These are phyloP conservation scores for Dermolepida albohirtum DNA, from an alignment of 2,888 invertebrate species.

Conservation along the genomic window DNA sequence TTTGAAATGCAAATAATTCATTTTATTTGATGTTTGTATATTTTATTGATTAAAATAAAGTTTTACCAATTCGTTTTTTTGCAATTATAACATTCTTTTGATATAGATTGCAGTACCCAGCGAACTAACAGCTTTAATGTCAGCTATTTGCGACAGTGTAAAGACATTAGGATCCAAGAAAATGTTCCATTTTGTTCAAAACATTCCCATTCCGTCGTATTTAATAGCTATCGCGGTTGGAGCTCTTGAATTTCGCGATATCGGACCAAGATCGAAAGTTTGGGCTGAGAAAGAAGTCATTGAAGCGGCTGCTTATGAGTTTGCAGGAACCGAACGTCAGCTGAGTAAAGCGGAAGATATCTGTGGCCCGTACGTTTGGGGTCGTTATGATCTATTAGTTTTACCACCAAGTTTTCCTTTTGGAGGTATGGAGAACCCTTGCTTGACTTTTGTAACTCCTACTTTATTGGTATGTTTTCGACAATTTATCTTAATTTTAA, in stretches of 20 bases:
- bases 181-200: constrained; percentile 75
- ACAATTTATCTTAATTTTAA: constrained; percentile 44
- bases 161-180: constrained; percentile 63
- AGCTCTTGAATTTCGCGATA: constrained; percentile 76
- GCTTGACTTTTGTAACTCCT: constrained; percentile 94
- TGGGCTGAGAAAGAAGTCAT: constrained; percentile 92
- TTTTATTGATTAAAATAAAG: too few species aligned
- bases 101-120: constrained; percentile 76
- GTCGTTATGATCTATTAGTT: constrained; percentile 88
- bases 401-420: constrained; percentile 94
- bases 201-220: constrained; percentile 89
- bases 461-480: constrained; percentile 77
- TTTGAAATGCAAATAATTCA: too few species aligned
- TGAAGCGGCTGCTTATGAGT: constrained; percentile 88
- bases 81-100: too few species aligned
- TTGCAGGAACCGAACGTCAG: constrained; percentile 87
- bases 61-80: too few species aligned
- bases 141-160: constrained; percentile 75
- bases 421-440: constrained; percentile 98
- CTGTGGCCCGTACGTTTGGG: constrained; percentile 93
- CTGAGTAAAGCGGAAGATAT: constrained; percentile 84
- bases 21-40: too few species aligned
- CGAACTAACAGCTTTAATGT: constrained; percentile 88
- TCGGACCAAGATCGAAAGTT: constrained; percentile 86
- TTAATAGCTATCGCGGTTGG: constrained; percentile 92